These are phyloP conservation scores for Hiodon tergisus DNA, from an alignment of 2,113 vertebrate species.

Conservation along the genomic window DNA sequence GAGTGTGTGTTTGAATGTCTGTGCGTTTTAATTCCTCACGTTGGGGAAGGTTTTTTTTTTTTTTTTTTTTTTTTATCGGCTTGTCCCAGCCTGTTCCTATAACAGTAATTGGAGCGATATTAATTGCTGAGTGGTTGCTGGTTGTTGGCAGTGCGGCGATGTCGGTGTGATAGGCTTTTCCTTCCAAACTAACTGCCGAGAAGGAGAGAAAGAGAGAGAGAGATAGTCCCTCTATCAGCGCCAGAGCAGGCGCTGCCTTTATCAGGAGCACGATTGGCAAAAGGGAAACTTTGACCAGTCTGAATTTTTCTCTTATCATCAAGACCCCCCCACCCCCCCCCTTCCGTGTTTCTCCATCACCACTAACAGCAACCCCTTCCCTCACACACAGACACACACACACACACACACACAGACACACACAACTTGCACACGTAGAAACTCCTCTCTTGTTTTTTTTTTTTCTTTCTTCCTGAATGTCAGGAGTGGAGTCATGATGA, in stretches of 20 bases:
- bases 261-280: slow-evolving; percentile 85
- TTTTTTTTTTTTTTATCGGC: slow-evolving; percentile 75
- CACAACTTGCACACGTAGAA: neutral
- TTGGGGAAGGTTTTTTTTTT: slow-evolving; percentile 63
- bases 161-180: slow-evolving; percentile 67
- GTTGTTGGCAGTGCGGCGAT: slow-evolving; percentile 76
- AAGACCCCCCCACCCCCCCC: slow-evolving; percentile 1
- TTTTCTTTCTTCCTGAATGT: slow-evolving; percentile 42
- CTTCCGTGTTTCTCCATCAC: neutral
- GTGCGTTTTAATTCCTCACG: slow-evolving; percentile 63
- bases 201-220: slow-evolving; percentile 33
- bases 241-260: slow-evolving; percentile 81
- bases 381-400: neutral
- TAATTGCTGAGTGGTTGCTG: slow-evolving; percentile 77
- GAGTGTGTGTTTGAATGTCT: slow-evolving; percentile 17
- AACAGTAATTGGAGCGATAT: slow-evolving; percentile 82
- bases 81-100: slow-evolving; percentile 72
- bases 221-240: slow-evolving; percentile 83
- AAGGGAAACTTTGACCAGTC: slow-evolving; percentile 85
- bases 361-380: neutral
- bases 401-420: slow-evolving; percentile 16
- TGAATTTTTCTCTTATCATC: slow-evolving; percentile 76
- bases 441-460: neutral
- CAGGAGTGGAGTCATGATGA: slow-evolving; percentile 46
- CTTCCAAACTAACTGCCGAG: slow-evolving; percentile 71